phyloP scores from a whole-genome alignment of 2,888 invertebrate genomes.

The Anarsia innoxiella region DNA sequence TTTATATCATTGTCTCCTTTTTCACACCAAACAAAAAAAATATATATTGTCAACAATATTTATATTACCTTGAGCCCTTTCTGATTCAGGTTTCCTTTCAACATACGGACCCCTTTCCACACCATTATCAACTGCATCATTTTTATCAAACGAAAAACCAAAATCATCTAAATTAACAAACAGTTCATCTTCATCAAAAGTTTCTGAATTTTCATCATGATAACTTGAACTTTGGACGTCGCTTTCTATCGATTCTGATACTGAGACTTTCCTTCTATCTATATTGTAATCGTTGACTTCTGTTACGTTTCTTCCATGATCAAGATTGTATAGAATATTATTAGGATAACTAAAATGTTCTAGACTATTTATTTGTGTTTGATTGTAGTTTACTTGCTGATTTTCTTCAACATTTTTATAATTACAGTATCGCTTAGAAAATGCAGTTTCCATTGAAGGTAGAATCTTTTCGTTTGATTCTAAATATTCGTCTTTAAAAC shows the following conservation, averaged over 20 bases:
- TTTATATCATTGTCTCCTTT: too few species aligned
- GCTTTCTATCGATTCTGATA: conserved; percentile 63
- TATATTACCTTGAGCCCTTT: conserved; percentile 57
- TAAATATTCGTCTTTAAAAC: conserved; percentile 52
- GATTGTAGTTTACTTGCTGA: conserved; percentile 22
- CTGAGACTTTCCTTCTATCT: conserved; percentile 54
- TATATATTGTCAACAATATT: too few species aligned
- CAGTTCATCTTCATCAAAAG: conserved; percentile 63
- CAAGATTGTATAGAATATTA: conserved; percentile 58
- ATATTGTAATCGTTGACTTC: conserved; percentile 65
- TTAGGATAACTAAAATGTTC: conserved; percentile 68
- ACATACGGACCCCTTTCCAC: conserved; percentile 10
- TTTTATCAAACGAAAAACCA: conserved; percentile 52
- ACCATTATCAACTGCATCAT: conserved; percentile 32
- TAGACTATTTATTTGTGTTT: conserved; percentile 39
- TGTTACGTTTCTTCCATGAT: conserved; percentile 48
- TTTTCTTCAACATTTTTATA: conserved; percentile 39
- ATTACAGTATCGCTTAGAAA: conserved; percentile 56
- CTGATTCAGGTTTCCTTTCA: conserved; percentile 41
- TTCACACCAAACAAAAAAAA: too few species aligned
- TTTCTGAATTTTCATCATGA: conserved; percentile 62
- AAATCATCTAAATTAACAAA: conserved; percentile 66
- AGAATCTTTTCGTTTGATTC: conserved; percentile 41
- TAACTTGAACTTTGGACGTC: conserved; percentile 59
- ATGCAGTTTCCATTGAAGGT: conserved; percentile 65